These are phyloP conservation scores for Tribolium freemani DNA, from an alignment of 2,888 invertebrate genomes.

Conservation along the genomic window DNA sequence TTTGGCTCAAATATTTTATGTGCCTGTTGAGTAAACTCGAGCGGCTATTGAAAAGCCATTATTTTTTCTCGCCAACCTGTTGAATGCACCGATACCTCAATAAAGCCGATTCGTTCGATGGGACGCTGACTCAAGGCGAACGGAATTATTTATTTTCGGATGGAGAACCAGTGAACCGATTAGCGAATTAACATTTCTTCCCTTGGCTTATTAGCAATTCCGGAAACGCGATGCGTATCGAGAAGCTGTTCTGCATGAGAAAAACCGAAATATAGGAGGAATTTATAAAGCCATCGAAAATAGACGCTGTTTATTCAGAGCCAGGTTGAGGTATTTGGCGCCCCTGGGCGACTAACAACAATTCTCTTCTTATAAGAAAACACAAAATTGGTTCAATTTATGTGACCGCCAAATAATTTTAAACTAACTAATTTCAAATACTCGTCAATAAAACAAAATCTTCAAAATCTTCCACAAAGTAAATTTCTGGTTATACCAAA, in stretches of 20 bases:
- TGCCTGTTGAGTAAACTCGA: constrained; percentile 23
- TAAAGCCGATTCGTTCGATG: constrained; percentile 50
- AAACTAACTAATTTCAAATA: no score
- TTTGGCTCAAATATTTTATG: constrained; percentile 2
- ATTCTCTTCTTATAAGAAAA: no score
- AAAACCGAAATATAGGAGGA: neutral
- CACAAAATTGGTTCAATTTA: no score
- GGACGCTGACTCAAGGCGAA: constrained; percentile 48
- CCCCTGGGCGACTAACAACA: no score
- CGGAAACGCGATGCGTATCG: constrained; percentile 35
- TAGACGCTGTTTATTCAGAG: no score
- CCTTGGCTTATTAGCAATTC: constrained; percentile 32
- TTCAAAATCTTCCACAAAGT: no score
- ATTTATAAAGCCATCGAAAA: no score
- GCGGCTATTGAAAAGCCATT: constrained; percentile 38
- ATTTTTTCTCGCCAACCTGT: constrained; percentile 39
- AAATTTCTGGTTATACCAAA: no score
- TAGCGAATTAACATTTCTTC: constrained; percentile 44
- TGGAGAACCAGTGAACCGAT: constrained; percentile 47
- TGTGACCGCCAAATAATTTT: no score
- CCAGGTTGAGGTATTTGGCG: no score
- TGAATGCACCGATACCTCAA: constrained; percentile 44
- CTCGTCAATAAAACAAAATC: no score
- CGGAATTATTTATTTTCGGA: constrained; percentile 60
- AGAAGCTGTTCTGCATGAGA: constrained; percentile 11